Percentiles rank a stretch among this genome's conserved stretches.
phyloP scores from a whole-genome alignment of 2,888 invertebrate genomes.

The Metacarcinus magister region DNA sequence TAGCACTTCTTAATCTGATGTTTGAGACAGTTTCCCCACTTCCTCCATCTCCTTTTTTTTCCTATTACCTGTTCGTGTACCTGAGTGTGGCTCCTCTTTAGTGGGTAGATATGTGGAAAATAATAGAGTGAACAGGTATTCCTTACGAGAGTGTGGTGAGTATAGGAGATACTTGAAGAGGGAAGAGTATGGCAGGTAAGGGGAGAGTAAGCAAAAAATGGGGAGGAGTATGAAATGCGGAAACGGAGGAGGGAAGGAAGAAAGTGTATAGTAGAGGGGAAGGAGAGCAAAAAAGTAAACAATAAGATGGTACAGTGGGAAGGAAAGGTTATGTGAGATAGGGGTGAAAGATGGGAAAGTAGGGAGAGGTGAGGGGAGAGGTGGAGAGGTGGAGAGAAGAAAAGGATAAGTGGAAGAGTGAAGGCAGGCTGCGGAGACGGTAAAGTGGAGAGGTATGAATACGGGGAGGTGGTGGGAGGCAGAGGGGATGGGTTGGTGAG shows the following conservation, averaged over 20 bases:
- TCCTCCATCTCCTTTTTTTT: neutral
- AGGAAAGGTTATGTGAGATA: no score
- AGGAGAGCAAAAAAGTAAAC: no score
- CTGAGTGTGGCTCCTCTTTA: neutral
- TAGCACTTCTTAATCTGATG: neutral
- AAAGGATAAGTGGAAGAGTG: neutral
- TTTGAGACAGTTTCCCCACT: neutral
- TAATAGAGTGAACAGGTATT: neutral
- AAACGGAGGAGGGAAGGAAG: neutral
- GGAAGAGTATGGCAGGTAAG: neutral
- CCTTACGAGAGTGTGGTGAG: neutral
- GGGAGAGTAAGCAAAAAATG: neutral
- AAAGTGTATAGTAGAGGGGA: no score
- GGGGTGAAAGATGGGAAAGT: no score
- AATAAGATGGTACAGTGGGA: no score
- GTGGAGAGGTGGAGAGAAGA: neutral
- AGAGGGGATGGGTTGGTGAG: neutral
- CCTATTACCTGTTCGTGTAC: neutral
- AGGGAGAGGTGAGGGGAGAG: no score
- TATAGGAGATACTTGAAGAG: neutral
- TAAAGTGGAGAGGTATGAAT: slow-evolving; percentile 7
- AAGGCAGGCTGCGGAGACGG: neutral
- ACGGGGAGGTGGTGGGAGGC: neutral
- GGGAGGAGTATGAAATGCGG: neutral
- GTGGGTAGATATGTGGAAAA: neutral